Conservation (phyloP, 2,113 vertebrate genomes). For the Calyptommatus sinebrachiatus region DNA sequence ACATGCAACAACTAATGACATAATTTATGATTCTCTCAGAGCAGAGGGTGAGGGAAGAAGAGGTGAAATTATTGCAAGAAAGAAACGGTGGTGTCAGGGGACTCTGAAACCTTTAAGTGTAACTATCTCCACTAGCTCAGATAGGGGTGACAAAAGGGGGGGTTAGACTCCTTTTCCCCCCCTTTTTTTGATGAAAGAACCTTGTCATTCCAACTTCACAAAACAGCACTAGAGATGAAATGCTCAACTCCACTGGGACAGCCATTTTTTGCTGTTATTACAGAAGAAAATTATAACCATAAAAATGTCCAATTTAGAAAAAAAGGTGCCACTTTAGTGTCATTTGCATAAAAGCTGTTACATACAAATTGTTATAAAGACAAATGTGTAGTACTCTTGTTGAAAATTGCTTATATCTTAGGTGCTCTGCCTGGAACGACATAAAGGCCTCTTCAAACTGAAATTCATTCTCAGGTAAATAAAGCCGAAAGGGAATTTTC, state of each 20-base stretch:
- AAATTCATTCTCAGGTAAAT: slow-evolving; percentile 85
- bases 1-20: slow-evolving; percentile 53
- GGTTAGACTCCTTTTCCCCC: slow-evolving; percentile 62
- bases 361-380: slow-evolving; percentile 94
- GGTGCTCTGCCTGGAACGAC: slow-evolving; percentile 74
- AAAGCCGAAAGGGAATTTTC: slow-evolving; percentile 75
- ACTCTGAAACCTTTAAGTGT: slow-evolving; percentile 57
- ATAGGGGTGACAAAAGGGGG: slow-evolving; percentile 61
- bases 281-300: slow-evolving; percentile 92
- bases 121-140: slow-evolving; percentile 58
- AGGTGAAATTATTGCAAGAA: slow-evolving; percentile 26
- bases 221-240: slow-evolving; percentile 85
- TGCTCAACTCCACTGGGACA: slow-evolving; percentile 87
- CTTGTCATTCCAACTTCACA: slow-evolving; percentile 96
- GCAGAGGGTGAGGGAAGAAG: slow-evolving; percentile 16
- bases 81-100: slow-evolving; percentile 57
- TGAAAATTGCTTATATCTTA: slow-evolving; percentile 83
- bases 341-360: slow-evolving; percentile 96
- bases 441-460: slow-evolving; percentile 80
- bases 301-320: slow-evolving; percentile 92
- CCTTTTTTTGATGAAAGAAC: slow-evolving; percentile 95
- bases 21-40: slow-evolving; percentile 53
- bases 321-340: slow-evolving; percentile 86
- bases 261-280: slow-evolving; percentile 90
- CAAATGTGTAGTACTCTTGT: slow-evolving; percentile 86